Conservation (phyloP, 2,113 vertebrate species). For the Danio rerio region GRCz12tu NC_133195.1:51397501-51398000, state of each 20-base stretch:
- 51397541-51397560: neutral
- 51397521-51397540: slow-evolving; percentile 20
- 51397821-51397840: neutral
- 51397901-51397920: neutral
- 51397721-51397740: neutral
- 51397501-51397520: slow-evolving; percentile 20
- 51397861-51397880: neutral
- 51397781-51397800: neutral
- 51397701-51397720: neutral
- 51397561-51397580: neutral
- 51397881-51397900: neutral
- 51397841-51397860: neutral
- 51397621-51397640: slow-evolving; percentile 30
- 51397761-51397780: neutral
- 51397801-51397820: no score
- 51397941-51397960: no score
- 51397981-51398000: no score
- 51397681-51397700: neutral
- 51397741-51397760: neutral
- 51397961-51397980: no score
- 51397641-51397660: neutral
- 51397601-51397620: slow-evolving; percentile 48
- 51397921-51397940: neutral
- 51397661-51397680: neutral
- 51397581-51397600: slow-evolving; percentile 18